Evolutionary conservation across 2,113 vertebrate genomes (phyloP).

Genomic region (Serilophus lunatus): DNA sequence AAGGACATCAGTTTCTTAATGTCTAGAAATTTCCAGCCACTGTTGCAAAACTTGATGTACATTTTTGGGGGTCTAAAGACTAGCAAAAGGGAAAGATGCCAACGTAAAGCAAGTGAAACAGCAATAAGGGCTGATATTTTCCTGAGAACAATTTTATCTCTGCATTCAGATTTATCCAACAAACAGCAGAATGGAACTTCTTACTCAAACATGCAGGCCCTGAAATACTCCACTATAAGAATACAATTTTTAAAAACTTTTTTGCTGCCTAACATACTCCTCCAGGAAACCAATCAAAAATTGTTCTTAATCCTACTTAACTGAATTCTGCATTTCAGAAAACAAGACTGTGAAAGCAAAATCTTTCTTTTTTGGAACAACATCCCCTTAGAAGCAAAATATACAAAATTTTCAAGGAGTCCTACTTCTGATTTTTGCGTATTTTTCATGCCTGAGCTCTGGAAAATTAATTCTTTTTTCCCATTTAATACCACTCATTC

Average conservation of each 20-base stretch:
- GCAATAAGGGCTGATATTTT: neutral
- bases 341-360: neutral
- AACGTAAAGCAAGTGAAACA: neutral
- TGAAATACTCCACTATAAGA: neutral
- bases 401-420: neutral
- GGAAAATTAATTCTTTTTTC: neutral
- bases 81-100: neutral
- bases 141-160: neutral
- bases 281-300: neutral
- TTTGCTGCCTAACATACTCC: neutral
- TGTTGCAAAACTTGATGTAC: slow-evolving; percentile 32
- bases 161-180: neutral
- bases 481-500: neutral
- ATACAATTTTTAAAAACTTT: neutral
- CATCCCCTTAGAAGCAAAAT: neutral
- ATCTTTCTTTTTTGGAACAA: neutral
- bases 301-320: neutral
- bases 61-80: neutral
- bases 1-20: slow-evolving; percentile 66
- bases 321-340: neutral
- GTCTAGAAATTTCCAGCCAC: slow-evolving; percentile 36
- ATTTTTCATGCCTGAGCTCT: neutral
- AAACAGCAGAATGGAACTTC: neutral
- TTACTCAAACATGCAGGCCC: neutral
- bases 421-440: neutral